These are phyloP conservation scores for Epistrophella euchroma DNA, from an alignment of 2,888 invertebrate species.

Conservation along the genomic window DNA sequence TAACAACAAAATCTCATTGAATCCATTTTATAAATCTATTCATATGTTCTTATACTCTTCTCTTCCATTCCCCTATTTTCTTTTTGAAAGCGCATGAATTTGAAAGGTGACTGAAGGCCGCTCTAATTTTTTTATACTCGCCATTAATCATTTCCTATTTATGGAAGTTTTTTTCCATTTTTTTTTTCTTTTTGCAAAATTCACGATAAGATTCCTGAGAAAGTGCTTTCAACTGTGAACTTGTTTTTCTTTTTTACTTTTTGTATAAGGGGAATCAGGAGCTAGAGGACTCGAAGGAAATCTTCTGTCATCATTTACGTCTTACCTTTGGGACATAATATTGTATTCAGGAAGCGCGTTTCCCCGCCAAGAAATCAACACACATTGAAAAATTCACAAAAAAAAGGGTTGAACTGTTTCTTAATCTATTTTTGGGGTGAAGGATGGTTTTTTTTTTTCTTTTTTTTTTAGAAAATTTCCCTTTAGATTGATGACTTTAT, in stretches of 20 bases:
- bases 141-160: constrained; percentile 73
- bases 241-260: neutral
- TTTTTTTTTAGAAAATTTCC: constrained; percentile 2
- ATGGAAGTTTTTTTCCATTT: constrained; percentile 51
- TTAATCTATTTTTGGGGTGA: constrained; percentile 39
- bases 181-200: constrained; percentile 32
- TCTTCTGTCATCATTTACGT: constrained; percentile 68
- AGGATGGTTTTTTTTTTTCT: neutral
- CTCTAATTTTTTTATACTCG: constrained; percentile 38
- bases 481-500: constrained; percentile 63
- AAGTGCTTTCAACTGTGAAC: constrained; percentile 52
- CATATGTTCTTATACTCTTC: constrained; percentile 5
- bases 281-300: constrained; percentile 48
- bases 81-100: constrained; percentile 19
- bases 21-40: constrained; percentile 43
- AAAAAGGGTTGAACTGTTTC: constrained; percentile 56
- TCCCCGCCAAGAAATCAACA: constrained; percentile 60
- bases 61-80: neutral
- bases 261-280: neutral
- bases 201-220: constrained; percentile 44
- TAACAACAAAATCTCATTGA: constrained; percentile 9
- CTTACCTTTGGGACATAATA: constrained; percentile 65
- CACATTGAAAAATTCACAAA: constrained; percentile 9
- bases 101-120: constrained; percentile 69
- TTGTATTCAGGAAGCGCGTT: constrained; percentile 54